Evolutionary conservation across 2,113 vertebrate species (phyloP).

Genomic region (Opisthocomus hoazin): DNA sequence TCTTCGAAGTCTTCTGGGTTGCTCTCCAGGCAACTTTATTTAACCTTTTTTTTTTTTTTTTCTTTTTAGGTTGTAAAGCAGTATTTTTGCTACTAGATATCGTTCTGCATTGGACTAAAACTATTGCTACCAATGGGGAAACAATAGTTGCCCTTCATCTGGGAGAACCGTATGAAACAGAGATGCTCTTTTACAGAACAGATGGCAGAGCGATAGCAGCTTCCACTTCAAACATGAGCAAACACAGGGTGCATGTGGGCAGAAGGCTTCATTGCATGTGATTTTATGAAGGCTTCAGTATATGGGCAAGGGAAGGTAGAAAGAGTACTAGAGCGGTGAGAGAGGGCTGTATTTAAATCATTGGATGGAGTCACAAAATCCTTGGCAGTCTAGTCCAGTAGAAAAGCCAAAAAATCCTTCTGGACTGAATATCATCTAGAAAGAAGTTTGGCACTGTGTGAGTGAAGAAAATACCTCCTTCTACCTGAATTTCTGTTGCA

Average conservation of each 20-base stretch:
- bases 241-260: background rate
- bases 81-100: background rate
- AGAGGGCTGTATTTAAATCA: background rate
- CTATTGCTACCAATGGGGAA: background rate
- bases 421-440: background rate
- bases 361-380: background rate
- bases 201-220: conserved; percentile 30
- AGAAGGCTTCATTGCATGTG: background rate
- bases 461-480: background rate
- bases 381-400: background rate
- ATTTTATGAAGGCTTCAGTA: background rate
- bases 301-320: background rate
- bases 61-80: background rate
- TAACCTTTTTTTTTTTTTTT: background rate
- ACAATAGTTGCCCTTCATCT: background rate
- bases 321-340: background rate
- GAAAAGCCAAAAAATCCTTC: background rate
- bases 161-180: background rate
- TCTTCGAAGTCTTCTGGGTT: background rate
- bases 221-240: conserved; percentile 21
- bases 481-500: background rate
- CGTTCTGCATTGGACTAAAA: background rate
- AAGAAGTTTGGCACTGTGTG: background rate
- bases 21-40: background rate
- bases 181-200: conserved; percentile 25